These are phyloP conservation scores for Conops quadrifasciatus DNA, from an alignment of 2,888 invertebrate species.

Conservation along the genomic window DNA sequence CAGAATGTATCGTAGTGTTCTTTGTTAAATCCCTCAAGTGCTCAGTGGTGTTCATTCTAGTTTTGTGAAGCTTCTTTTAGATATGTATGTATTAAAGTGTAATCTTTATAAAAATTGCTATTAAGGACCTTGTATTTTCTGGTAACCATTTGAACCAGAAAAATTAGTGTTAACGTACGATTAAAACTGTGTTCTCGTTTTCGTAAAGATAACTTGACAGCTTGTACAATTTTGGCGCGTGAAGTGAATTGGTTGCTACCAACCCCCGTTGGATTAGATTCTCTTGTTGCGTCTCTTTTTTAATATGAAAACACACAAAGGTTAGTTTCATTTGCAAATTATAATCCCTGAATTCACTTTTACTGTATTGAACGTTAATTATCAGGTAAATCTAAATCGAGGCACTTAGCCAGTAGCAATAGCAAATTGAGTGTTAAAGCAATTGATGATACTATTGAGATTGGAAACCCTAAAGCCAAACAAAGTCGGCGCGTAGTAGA, in stretches of 20 bases:
- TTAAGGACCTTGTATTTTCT: neutral
- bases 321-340: neutral
- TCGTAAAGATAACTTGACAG: conserved; percentile 18
- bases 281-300: neutral
- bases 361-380: neutral
- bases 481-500: neutral
- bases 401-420: conserved; percentile 12
- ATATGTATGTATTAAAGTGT: too few species aligned
- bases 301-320: conserved; percentile 19
- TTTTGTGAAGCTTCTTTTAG: too few species aligned
- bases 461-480: conserved; percentile 5
- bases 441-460: neutral
- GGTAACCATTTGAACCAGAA: neutral
- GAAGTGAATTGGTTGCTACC: neutral
- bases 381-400: neutral
- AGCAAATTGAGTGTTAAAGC: neutral
- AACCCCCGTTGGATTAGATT: conserved; percentile 1
- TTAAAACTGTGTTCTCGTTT: neutral
- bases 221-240: conserved; percentile 23
- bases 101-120: neutral
- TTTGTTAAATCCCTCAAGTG: too few species aligned
- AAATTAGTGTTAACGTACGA: too few species aligned
- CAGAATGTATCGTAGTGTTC: too few species aligned
- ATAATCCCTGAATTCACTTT: neutral
- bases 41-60: too few species aligned